Evolutionary conservation across 2,888 invertebrate genomes (phyloP).

Genomic region (Slavum lentiscoides): DNA sequence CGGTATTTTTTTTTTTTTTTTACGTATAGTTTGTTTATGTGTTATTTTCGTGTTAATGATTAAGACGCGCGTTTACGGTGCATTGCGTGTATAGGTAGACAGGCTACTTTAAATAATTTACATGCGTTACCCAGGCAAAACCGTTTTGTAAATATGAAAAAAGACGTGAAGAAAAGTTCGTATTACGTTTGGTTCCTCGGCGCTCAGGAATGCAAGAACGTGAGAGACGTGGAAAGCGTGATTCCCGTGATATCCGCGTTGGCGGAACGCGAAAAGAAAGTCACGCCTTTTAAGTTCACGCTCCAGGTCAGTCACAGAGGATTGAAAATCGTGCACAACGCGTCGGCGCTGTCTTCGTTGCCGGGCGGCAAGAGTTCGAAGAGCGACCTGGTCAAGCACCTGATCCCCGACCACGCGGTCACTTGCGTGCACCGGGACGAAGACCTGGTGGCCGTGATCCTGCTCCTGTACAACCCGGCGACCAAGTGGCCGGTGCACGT

Average conservation of each 20-base stretch:
- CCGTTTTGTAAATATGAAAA: constrained; percentile 62
- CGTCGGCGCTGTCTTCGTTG: constrained; percentile 58
- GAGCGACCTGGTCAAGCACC: constrained; percentile 76
- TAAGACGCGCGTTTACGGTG: background rate
- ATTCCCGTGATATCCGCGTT: constrained; percentile 82
- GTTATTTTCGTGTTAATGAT: background rate
- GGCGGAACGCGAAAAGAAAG: constrained; percentile 79
- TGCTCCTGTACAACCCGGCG: constrained; percentile 89
- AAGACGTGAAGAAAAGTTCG: constrained; percentile 86
- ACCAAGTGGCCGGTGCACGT: constrained; percentile 94
- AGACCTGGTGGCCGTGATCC: constrained; percentile 91
- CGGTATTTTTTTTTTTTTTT: constrained; percentile 10
- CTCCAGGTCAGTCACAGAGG: constrained; percentile 85
- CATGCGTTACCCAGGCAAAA: background rate
- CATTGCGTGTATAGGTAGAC: no score
- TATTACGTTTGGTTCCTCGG: constrained; percentile 95
- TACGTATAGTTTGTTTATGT: background rate
- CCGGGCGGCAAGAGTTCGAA: constrained; percentile 56
- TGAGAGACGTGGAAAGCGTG: constrained; percentile 83
- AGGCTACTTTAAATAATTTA: background rate
- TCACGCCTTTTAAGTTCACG: constrained; percentile 88
- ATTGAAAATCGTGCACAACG: constrained; percentile 87
- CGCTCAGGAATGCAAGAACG: constrained; percentile 89
- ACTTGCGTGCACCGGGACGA: constrained; percentile 88
- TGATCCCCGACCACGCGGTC: constrained; percentile 91